Base-by-base conservation (phyloP, 2,113 vertebrate species). In the Pyrgilauda ruficollis region DNA sequence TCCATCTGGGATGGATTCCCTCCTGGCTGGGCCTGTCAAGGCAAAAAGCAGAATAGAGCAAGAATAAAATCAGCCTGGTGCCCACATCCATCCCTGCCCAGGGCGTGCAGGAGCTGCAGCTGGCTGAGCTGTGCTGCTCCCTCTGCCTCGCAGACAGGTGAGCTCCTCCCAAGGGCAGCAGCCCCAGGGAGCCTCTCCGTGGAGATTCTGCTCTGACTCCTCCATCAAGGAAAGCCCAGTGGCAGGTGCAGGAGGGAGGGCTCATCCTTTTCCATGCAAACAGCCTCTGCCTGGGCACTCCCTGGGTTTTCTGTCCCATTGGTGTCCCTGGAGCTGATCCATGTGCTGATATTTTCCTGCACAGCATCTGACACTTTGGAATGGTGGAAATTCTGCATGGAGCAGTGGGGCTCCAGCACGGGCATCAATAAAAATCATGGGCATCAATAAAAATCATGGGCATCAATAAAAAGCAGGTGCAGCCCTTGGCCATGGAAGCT, bases 221-320 rank as follows among this genome's bases (percentile, higher is more conserved):
- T 35, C 56, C 27, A 24, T 0, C 46, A 5, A 3, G 68, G 26
- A 15, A 4, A 27, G 47, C 56, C 58, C 68, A n/a, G 31, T 37
- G 53, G 46, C 7, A 30, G 31, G 19, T 12, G 80, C 67, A 72
- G 58, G 6, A 84, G 47, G 41, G 23, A 55, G 15, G 7, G 50
- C n/a, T 13, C 28, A 23, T 3, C 50, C 49, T 2, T 63, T 26
- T 19, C 59, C 41, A 7, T 33, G 33, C 11, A 5, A 33, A 5
- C 33, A 12, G 39, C 27, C 49, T 27, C 81, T 64, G 58, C 49
- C 58, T 39, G 50, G 58, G 22, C 22, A 46, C 14, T 9, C 62
- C 21, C 0, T 4, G 77, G 6, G 1, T 2, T 31, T 20, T 20
- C 77, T 16, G 1, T 30, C 26, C 49, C 47, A 2, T 2, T 8